Conservation (phyloP, 2,888 invertebrate species). For the Lycia hirtaria region DNA sequence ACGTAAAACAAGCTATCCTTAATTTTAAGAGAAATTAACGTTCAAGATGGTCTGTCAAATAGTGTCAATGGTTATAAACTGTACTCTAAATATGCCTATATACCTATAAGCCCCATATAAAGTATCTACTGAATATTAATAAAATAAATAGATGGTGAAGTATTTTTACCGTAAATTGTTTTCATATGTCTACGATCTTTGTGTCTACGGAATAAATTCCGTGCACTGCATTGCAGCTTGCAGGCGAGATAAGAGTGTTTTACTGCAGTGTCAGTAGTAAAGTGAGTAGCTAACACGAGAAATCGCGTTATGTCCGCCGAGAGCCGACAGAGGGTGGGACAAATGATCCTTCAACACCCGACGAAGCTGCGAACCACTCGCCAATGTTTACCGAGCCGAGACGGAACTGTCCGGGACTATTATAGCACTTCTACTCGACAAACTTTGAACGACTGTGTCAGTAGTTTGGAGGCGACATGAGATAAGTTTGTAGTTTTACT, state of each 20-base stretch:
- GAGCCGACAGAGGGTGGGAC: neutral
- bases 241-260: too few species aligned
- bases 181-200: too few species aligned
- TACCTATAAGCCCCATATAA: too few species aligned
- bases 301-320: neutral
- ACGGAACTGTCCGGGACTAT: neutral
- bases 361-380: neutral
- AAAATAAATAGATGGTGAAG: too few species aligned
- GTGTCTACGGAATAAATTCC: too few species aligned
- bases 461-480: slow-evolving; percentile 1
- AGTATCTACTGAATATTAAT: too few species aligned
- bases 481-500: neutral
- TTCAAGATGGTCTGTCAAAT: too few species aligned
- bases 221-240: neutral
- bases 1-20: too few species aligned
- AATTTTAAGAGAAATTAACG: too few species aligned
- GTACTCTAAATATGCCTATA: too few species aligned
- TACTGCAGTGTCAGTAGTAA: neutral
- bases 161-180: too few species aligned
- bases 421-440: neutral
- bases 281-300: neutral
- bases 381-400: slow-evolving; percentile 7
- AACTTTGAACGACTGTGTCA: slow-evolving; percentile 2
- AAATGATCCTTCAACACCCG: slow-evolving; percentile 1
- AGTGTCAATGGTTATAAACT: too few species aligned